A percentile compares a stretch with the other conserved stretches of the same genome.
These are phyloP conservation scores for Bombus vancouverensis DNA, from an alignment of 1,140 invertebrate species.

Conservation along the genomic window DNA sequence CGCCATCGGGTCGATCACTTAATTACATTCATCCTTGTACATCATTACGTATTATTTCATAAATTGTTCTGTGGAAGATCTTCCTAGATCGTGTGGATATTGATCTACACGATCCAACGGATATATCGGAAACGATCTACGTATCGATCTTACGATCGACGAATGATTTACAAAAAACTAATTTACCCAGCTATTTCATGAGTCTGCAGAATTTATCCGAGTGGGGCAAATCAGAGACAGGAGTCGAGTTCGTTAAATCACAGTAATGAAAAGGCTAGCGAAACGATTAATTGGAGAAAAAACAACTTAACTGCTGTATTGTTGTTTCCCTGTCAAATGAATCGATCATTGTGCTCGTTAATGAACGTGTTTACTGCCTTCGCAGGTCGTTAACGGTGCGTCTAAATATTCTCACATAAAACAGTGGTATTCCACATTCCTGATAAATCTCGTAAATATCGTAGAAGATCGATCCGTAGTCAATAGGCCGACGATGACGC, in stretches of 20 bases:
- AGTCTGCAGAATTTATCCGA: neutral
- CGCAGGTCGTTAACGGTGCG: neutral
- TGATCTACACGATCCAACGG: neutral
- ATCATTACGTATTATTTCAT: conserved; percentile 32
- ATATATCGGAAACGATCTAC: neutral
- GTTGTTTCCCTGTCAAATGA: neutral
- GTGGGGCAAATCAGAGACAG: neutral
- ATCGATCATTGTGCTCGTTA: neutral
- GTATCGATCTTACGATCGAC: conserved; percentile 15
- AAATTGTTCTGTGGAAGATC: conserved; percentile 35
- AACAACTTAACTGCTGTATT: neutral
- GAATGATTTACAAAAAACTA: neutral
- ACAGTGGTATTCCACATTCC: neutral
- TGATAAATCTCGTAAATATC: conserved; percentile 29
- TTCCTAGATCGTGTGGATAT: neutral
- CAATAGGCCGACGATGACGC: neutral
- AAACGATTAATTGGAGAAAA: neutral
- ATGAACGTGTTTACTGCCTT: neutral
- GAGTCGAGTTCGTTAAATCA: neutral
- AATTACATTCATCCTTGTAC: conserved; percentile 41
- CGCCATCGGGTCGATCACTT: conserved; percentile 15
- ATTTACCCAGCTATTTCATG: neutral
- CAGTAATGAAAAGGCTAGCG: neutral
- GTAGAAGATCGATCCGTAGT: conserved; percentile 11
- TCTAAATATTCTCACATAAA: neutral